Evolutionary conservation across 2,888 invertebrate species (phyloP).

Genomic region (Therioaphis trifolii): DNA sequence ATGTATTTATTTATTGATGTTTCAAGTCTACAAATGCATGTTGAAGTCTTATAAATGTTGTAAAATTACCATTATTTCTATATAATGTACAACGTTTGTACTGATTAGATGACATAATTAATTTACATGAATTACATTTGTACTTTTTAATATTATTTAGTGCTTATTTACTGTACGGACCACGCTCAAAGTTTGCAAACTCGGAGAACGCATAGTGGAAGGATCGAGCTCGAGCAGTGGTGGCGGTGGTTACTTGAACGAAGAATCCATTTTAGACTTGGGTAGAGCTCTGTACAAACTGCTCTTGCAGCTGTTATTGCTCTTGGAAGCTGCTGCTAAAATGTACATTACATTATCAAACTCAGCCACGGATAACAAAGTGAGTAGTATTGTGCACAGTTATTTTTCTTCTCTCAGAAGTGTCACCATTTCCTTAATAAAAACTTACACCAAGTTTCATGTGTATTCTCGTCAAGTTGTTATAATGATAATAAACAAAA

Average conservation of each 20-base stretch:
- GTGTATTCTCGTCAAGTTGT: no score
- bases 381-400: slow-evolving; percentile 67
- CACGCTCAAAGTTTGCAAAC: slow-evolving; percentile 77
- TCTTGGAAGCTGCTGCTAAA: slow-evolving; percentile 89
- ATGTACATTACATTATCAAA: slow-evolving; percentile 78
- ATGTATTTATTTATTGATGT: no score
- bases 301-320: slow-evolving; percentile 88
- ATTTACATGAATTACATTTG: no score
- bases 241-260: slow-evolving; percentile 70
- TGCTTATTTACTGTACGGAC: slow-evolving; percentile 54
- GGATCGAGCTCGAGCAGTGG: slow-evolving; percentile 76
- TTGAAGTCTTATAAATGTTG: no score
- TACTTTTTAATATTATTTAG: background rate
- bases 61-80: no score
- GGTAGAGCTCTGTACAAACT: slow-evolving; percentile 90
- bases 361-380: slow-evolving; percentile 74
- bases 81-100: no score
- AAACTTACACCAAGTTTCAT: no score
- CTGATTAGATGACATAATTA: no score
- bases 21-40: no score
- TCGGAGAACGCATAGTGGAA: slow-evolving; percentile 83
- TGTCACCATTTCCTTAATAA: no score
- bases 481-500: no score
- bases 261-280: slow-evolving; percentile 82
- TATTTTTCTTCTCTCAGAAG: no score